Evolutionary conservation across 2,888 invertebrate species (phyloP).

Genomic region (Tetramorium bicarinatum): DNA sequence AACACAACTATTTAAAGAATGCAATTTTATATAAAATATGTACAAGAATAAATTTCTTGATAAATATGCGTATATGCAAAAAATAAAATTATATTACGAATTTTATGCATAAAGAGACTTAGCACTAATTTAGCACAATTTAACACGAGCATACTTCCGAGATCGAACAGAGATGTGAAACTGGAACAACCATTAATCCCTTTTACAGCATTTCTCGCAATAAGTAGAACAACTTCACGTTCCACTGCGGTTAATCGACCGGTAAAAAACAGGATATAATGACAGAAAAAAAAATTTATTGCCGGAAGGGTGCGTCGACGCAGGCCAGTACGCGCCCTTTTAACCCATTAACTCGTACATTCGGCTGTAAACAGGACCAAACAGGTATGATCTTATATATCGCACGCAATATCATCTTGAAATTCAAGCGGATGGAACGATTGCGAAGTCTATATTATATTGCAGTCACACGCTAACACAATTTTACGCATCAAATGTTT

Average conservation of each 20-base stretch:
- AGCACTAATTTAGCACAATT: conserved; percentile 13
- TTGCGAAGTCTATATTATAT: conserved; percentile 37
- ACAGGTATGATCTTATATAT: conserved; percentile 58
- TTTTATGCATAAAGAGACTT: not conserved
- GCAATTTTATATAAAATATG: not conserved
- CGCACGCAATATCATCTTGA: conserved; percentile 67
- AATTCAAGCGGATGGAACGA: conserved; percentile 73
- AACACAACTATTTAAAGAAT: not conserved
- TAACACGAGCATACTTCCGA: not conserved
- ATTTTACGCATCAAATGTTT: conserved; percentile 64
- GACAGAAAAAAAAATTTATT: conserved; percentile 54
- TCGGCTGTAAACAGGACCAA: conserved; percentile 70
- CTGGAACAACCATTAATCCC: conserved; percentile 34
- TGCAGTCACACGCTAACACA: conserved; percentile 36
- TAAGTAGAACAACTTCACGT: conserved; percentile 24
- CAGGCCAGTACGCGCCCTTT: conserved; percentile 68
- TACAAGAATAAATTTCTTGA: not conserved
- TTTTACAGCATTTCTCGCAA: conserved; percentile 29
- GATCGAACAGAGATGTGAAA: conserved; percentile 32
- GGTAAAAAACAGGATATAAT: conserved; percentile 31
- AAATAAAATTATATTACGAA: not conserved
- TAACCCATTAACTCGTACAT: conserved; percentile 76
- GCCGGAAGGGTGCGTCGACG: conserved; percentile 63
- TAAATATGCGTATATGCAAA: not conserved
- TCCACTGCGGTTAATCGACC: conserved; percentile 35